Evolutionary conservation across 2,888 invertebrate genomes (phyloP).

Genomic region (Metallyticus violacea): DNA sequence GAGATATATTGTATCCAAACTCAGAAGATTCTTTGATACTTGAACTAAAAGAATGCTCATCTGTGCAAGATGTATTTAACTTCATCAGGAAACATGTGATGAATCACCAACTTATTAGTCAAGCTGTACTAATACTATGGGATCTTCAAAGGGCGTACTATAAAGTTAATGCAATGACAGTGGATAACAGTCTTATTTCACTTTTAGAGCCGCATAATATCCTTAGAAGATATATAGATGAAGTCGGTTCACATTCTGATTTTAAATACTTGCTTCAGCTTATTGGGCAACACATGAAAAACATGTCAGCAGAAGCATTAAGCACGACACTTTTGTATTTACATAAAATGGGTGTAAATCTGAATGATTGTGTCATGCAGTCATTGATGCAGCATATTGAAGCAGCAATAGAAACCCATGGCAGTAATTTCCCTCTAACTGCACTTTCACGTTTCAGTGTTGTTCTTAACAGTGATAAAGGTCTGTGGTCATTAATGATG

Average conservation of each 20-base stretch:
- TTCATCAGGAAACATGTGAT: constrained; percentile 41
- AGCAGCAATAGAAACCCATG: neutral
- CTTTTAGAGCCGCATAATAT: constrained; percentile 26
- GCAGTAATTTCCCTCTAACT: constrained; percentile 38
- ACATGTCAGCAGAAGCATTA: constrained; percentile 45
- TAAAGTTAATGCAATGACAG: constrained; percentile 36
- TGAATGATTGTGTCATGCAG: constrained; percentile 43
- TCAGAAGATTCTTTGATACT: constrained; percentile 22
- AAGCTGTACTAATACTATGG: constrained; percentile 45
- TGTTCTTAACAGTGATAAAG: constrained; percentile 45
- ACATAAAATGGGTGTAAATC: constrained; percentile 48
- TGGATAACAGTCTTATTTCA: constrained; percentile 13
- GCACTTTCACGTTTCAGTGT: constrained; percentile 49
- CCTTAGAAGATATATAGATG: constrained; percentile 40
- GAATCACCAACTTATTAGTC: constrained; percentile 38
- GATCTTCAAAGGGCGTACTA: constrained; percentile 45
- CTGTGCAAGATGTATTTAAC: constrained; percentile 45
- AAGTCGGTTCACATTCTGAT: constrained; percentile 40
- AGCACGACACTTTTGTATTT: constrained; percentile 50
- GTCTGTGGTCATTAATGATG: constrained; percentile 46
- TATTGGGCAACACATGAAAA: constrained; percentile 40
- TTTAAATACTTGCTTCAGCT: constrained; percentile 40
- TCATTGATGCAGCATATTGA: constrained; percentile 41
- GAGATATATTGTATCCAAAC: constrained; percentile 19
- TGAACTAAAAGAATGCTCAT: constrained; percentile 42